phyloP scores from a whole-genome alignment of 2,797 vertebrate species.

The Dromococcyx pavoninus region DNA sequence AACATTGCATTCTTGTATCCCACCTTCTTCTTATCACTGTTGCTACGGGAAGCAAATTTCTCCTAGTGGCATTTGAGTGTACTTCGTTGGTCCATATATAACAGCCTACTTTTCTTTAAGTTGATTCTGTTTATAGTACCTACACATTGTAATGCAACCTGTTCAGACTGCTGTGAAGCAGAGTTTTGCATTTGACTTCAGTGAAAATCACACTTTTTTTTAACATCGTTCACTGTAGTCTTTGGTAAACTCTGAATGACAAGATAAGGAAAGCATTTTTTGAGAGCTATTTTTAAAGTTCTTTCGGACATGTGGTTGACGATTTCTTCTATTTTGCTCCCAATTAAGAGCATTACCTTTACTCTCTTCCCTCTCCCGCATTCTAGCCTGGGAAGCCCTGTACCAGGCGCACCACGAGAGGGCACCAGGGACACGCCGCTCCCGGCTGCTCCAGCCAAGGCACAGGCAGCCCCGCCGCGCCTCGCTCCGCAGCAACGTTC shows the following conservation, averaged over 20 bases:
- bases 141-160: no score
- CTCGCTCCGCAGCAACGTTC: fast-evolving
- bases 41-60: neutral
- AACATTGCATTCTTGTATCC: neutral
- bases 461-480: no score
- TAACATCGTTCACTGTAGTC: fast-evolving
- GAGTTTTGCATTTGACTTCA: neutral
- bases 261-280: fast-evolving
- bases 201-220: fast-evolving
- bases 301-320: fast-evolving
- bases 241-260: fast-evolving
- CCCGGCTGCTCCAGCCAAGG: neutral
- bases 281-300: fast-evolving
- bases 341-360: fast-evolving
- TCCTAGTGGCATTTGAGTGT: fast-evolving
- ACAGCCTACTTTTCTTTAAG: neutral
- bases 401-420: constrained; percentile 6
- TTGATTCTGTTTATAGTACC: neutral
- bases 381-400: neutral
- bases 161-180: neutral
- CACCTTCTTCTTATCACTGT: no score
- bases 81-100: fast-evolving
- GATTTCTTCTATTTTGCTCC: fast-evolving
- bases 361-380: fast-evolving
- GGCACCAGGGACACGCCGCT: neutral